Percentiles rank a stretch among this genome's conserved stretches.
phyloP scores from a whole-genome alignment of 2,888 invertebrate genomes.

The Polyploca ridens region DNA sequence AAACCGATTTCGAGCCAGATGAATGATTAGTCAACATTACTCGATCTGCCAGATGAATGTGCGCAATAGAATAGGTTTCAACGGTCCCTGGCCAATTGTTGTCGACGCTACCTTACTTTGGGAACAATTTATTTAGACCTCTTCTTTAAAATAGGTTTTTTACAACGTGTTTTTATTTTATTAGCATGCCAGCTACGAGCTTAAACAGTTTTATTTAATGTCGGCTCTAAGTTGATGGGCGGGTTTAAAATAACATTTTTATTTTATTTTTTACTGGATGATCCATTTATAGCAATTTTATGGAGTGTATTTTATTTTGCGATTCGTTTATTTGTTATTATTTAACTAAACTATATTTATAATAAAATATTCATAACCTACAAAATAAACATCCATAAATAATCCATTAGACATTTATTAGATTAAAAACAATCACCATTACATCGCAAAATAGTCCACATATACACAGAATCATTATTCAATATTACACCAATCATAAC shows the following conservation, averaged over 20 bases:
- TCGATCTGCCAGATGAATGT: slow-evolving; percentile 28
- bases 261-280: too few relatives aligned
- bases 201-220: too few relatives aligned
- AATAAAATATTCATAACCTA: too few relatives aligned
- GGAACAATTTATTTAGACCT: neutral
- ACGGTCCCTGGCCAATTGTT: slow-evolving; percentile 11
- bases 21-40: slow-evolving; percentile 26
- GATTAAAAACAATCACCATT: neutral
- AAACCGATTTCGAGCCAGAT: slow-evolving; percentile 17
- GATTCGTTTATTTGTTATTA: too few relatives aligned
- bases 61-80: slow-evolving; percentile 25
- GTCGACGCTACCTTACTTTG: neutral
- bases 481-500: slow-evolving; percentile 8
- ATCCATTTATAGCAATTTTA: too few relatives aligned
- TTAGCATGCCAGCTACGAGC: too few relatives aligned
- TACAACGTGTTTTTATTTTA: neutral
- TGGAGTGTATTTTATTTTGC: too few relatives aligned
- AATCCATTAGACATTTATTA: neutral
- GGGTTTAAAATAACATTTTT: too few relatives aligned
- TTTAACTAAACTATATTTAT: too few relatives aligned
- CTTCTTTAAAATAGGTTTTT: neutral
- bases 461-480: neutral
- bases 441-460: neutral
- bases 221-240: too few relatives aligned
- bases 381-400: neutral